Conservation (phyloP, 2,113 vertebrate species). For the Rhinoderma darwinii region DNA sequence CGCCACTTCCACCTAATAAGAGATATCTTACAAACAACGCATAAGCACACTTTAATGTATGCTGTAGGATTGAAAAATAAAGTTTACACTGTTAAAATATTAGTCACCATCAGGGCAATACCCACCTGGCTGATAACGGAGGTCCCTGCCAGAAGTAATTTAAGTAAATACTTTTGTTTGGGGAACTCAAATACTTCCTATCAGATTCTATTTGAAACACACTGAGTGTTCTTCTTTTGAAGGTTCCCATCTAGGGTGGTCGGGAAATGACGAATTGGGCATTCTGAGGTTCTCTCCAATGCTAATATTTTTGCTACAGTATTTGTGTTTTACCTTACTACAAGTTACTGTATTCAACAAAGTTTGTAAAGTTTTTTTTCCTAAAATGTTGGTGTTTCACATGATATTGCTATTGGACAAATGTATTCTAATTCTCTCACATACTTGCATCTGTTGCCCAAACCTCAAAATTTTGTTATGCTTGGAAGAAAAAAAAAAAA, state of each 20-base stretch:
- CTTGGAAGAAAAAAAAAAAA: neutral
- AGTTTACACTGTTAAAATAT: no score
- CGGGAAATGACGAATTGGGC: slow-evolving; percentile 17
- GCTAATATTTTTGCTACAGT: neutral
- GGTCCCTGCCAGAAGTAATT: neutral
- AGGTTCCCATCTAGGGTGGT: slow-evolving; percentile 5
- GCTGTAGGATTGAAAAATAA: no score
- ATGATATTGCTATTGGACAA: neutral
- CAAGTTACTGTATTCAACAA: neutral
- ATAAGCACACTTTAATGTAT: no score
- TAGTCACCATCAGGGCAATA: no score
- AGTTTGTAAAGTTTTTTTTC: neutral
- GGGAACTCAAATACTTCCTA: neutral
- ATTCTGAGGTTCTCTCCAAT: neutral
- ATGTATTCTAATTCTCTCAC: neutral
- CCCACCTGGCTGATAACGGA: neutral
- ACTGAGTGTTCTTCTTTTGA: neutral
- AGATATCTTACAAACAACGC: no score
- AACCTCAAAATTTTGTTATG: neutral
- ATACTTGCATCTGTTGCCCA: neutral
- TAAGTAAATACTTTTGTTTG: neutral
- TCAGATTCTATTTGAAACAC: neutral
- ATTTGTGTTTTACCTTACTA: neutral
- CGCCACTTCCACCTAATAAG: no score
- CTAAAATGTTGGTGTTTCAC: neutral